phyloP scores from a whole-genome alignment of 2,888 invertebrate species.

The Cepaea hortensis region DNA sequence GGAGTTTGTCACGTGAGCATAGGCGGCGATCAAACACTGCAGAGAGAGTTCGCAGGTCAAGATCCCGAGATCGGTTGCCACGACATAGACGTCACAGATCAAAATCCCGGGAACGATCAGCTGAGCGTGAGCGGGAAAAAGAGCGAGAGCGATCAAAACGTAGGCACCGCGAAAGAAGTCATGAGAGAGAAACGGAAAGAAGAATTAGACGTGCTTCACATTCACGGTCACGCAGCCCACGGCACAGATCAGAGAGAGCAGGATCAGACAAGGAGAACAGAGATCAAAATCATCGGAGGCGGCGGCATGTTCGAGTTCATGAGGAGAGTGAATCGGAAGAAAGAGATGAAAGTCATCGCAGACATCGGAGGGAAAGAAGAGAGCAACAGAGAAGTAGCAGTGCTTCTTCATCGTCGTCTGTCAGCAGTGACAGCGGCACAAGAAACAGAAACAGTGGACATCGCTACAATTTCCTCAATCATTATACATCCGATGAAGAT shows the following conservation, averaged over 20 bases:
- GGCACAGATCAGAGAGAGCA: constrained; percentile 47
- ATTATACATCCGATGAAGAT: constrained; percentile 35
- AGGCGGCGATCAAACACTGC: constrained; percentile 56
- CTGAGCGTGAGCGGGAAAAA: constrained; percentile 49
- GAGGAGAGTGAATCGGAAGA: constrained; percentile 37
- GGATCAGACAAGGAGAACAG: constrained; percentile 51
- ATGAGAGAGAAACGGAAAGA: constrained; percentile 41
- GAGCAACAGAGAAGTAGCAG: constrained; percentile 38
- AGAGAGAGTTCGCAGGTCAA: constrained; percentile 56
- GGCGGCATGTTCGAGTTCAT: constrained; percentile 12
- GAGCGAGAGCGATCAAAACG: constrained; percentile 51
- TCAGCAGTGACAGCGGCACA: constrained; percentile 18
- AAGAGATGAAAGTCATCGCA: constrained; percentile 13
- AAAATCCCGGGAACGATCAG: constrained; percentile 49
- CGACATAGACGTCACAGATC: constrained; percentile 51
- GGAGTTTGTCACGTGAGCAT: constrained; percentile 58
- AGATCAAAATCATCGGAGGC: constrained; percentile 40
- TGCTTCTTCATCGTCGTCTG: constrained; percentile 30
- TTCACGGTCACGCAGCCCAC: constrained; percentile 44
- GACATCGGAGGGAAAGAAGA: constrained; percentile 38
- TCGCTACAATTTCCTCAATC: constrained; percentile 11
- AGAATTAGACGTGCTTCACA: constrained; percentile 44
- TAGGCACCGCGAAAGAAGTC: constrained; percentile 38
- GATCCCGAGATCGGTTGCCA: constrained; percentile 51
- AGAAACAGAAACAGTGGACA: not conserved